Percentiles rank a stretch among this genome's conserved stretches.
phyloP scores from a whole-genome alignment of 1,140 invertebrate species.

The Metaphire vulgaris region DNA sequence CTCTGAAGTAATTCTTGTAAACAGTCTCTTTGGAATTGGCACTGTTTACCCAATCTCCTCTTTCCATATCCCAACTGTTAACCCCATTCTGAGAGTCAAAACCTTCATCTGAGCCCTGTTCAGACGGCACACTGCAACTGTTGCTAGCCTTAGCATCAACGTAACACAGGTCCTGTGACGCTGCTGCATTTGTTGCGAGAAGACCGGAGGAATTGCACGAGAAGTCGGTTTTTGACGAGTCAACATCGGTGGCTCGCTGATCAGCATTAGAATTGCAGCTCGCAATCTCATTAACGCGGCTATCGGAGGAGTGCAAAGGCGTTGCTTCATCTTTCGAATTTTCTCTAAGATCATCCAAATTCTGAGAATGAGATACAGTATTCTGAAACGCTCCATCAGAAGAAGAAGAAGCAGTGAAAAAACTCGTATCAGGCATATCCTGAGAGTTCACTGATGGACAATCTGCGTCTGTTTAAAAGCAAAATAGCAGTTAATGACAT shows the following conservation, averaged over 20 bases:
- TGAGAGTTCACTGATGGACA: not conserved
- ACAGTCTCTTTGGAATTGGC: slow-evolving; percentile 21
- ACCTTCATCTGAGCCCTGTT: not conserved
- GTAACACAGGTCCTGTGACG: not conserved
- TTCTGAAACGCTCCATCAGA: not conserved
- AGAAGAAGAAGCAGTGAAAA: not conserved
- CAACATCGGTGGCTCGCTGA: not conserved
- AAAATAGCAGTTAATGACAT: no score
- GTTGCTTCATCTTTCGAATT: not conserved
- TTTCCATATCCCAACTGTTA: slow-evolving; percentile 30
- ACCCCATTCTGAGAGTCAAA: slow-evolving; percentile 9
- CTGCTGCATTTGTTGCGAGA: not conserved
- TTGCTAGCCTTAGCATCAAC: not conserved
- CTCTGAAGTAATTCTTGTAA: slow-evolving; percentile 30
- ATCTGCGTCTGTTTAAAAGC: not conserved
- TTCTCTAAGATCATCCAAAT: not conserved
- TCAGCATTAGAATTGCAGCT: not conserved
- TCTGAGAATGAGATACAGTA: not conserved
- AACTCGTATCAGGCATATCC: not conserved
- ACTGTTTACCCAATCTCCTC: not conserved
- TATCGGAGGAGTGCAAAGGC: not conserved
- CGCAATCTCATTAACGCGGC: not conserved
- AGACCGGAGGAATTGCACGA: not conserved
- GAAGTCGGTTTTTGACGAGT: not conserved
- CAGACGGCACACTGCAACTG: no score